Base-by-base conservation (phyloP, 1,140 invertebrate species). In the Bombus waltoni region DNA sequence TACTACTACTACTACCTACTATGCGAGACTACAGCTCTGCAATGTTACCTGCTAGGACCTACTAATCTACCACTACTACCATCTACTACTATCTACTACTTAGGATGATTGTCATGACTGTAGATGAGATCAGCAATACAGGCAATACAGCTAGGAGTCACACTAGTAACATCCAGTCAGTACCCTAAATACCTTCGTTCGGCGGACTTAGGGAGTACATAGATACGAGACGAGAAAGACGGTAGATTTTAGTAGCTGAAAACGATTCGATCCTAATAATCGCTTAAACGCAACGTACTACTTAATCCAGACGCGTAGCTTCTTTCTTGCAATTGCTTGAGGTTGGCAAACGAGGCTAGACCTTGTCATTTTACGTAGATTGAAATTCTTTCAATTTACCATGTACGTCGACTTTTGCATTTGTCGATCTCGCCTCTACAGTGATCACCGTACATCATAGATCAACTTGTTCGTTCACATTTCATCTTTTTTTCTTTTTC, bases 41-140 rank as follows among this genome's bases (percentile, higher is more conserved):
- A 93, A 93, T 93, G 91, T 93, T 93, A 94, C 89, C 93, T 93
- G 92, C 93, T 94, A 94, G 93, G 93, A 94, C 88, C 89, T 94
- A 93, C 91, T 93, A 92, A 93, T 92, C 92, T 93, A 92, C 91
- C 85, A 91, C 91, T 93, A 94, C 92, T 93, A 94, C 92, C 76
- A 88, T 81, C 91, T 92, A 92, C 94, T 94, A 94, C 93, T 95
- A 88, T 80, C 91, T 92, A 92, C 94, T 94, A 94, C 93, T 95
- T 95, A 95, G 94, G 94, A 95, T 94, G 94, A 95, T 94, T 95
- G 94, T 95, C 94, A 95, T 95, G 94, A 95, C 92, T 92, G 93
- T 95, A 95, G 94, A 95, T 94, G 93, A 95, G 93, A 94, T 94
- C 93, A 93, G 93, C 93, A 93, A 94, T 94, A 93, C 94, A 94